Evolutionary conservation across 2,797 vertebrate genomes (phyloP), one percentile per base, ranked within the genome.

Genomic region (Macroramphosus scolopax): DNA sequence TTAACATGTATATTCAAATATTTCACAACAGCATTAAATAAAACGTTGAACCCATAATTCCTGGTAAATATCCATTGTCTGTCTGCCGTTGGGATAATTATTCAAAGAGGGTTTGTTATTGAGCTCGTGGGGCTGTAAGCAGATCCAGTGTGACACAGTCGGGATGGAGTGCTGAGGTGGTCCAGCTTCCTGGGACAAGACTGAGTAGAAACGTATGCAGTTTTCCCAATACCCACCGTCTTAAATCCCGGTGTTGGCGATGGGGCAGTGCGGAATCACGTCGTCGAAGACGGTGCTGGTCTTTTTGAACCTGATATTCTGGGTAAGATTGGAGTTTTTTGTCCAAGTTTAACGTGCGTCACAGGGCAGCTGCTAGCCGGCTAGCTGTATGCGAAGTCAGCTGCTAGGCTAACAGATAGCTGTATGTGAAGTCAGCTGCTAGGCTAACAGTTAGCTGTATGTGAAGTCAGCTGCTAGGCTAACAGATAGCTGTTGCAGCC

Each of bases 201-300:
- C 43, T 45, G 64, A 62, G 13, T 77, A 72, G 33, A 54, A 56
- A 39, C 13, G 26, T 43, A 38, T 46, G 1, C 37, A 14, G 12
- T 34, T 15, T 2, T 20, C 52, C 5, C 52, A 17, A 8, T 32
- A 8, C 43, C 6, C 24, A 56, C 25, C 17, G 51, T 34, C 13
- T 31, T 17, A 3, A 41, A 40, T 4, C 7, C 28, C 35, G 22
- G 63, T 20, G 49, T 18, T n/a, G 11, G 68, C 55, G 40, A 97
- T 97, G 96, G 94, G 93, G 29, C 93, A 95, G 74, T 98, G 96
- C 68, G 93, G 95, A 10, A 90, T 97, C 65, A 97, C 92, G 31
- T 97, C 95, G 1, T 97, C 96, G 12, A 97, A 98, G 87, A 98
- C 96, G 12, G 94, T 97, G 36, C 82, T 98, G 59, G 93, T 97